These are phyloP conservation scores for Lymantria monacha DNA, from an alignment of 2,888 invertebrate species.

Conservation along the genomic window DNA sequence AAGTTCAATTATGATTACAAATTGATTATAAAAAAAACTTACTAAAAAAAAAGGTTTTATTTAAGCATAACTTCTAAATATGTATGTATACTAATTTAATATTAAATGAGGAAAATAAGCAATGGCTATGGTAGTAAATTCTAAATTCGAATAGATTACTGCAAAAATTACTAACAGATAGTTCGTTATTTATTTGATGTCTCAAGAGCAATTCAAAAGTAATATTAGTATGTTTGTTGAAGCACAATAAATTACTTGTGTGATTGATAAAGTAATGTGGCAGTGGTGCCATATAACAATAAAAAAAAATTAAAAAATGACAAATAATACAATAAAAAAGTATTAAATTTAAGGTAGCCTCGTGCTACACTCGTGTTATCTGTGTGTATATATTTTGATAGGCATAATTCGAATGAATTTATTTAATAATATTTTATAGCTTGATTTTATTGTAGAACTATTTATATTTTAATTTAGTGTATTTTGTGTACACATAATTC, in stretches of 20 bases:
- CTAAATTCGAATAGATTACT: too few relatives aligned
- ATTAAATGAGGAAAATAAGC: too few relatives aligned
- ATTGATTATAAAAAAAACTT: too few relatives aligned
- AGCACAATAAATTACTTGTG: slow-evolving; percentile 58
- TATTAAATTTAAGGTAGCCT: slow-evolving; percentile 72
- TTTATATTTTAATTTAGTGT: neutral
- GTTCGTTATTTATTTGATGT: neutral
- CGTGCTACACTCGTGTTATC: slow-evolving; percentile 44
- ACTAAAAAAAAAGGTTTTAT: too few relatives aligned
- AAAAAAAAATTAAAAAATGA: slow-evolving; percentile 73
- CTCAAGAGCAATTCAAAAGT: slow-evolving; percentile 27
- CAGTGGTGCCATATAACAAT: slow-evolving; percentile 74
- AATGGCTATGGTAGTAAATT: too few relatives aligned
- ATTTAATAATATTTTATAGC: too few relatives aligned
- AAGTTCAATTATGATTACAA: too few relatives aligned
- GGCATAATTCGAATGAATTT: neutral
- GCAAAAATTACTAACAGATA: neutral
- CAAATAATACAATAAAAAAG: slow-evolving; percentile 79
- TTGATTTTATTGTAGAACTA: neutral
- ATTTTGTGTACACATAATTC: neutral
- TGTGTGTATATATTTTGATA: slow-evolving; percentile 39
- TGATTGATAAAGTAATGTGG: slow-evolving; percentile 63
- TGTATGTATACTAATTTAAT: too few relatives aligned
- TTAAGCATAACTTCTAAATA: too few relatives aligned
- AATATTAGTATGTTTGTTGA: slow-evolving; percentile 42